A percentile compares a stretch with the other conserved stretches of the same genome.
Conservation (phyloP, 1,140 invertebrate genomes). For the Tetramorium parvispinum region DNA sequence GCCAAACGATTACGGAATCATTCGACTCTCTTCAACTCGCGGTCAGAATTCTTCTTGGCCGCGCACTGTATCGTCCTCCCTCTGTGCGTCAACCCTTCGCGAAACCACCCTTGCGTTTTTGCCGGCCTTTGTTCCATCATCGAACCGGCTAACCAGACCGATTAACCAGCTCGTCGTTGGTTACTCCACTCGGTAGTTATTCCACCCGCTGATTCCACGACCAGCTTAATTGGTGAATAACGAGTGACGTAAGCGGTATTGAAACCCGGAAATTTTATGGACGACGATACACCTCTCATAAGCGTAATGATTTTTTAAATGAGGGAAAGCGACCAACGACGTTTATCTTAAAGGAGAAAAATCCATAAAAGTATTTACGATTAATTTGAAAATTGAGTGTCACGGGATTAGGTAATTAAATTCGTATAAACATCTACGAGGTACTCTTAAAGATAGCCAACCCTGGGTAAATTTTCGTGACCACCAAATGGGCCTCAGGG, state of each 20-base stretch:
- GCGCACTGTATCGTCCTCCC: not conserved
- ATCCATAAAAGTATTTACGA: not conserved
- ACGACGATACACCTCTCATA: not conserved
- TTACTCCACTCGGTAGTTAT: not conserved
- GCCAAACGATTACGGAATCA: conserved; percentile 81
- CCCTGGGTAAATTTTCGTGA: no score
- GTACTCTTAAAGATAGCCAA: no score
- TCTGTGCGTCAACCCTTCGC: not conserved
- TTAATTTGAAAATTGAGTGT: not conserved
- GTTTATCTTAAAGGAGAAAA: not conserved
- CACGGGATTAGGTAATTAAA: not conserved
- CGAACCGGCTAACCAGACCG: conserved; percentile 23
- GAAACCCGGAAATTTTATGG: not conserved
- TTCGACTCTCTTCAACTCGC: conserved; percentile 69
- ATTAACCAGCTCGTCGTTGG: not conserved
- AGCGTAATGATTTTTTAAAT: conserved; percentile 37
- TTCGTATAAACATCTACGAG: no score
- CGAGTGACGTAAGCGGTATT: conserved; percentile 11
- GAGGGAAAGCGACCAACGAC: not conserved
- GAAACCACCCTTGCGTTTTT: not conserved
- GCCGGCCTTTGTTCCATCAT: conserved; percentile 60
- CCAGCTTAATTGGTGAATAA: conserved; percentile 54
- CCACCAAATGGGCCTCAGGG: no score
- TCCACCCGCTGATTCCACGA: not conserved
- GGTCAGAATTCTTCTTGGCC: not conserved